Evolutionary conservation across 2,888 invertebrate species (phyloP), one percentile per base, ranked within the genome.

Genomic region (Drosophila setosimentum): DNA sequence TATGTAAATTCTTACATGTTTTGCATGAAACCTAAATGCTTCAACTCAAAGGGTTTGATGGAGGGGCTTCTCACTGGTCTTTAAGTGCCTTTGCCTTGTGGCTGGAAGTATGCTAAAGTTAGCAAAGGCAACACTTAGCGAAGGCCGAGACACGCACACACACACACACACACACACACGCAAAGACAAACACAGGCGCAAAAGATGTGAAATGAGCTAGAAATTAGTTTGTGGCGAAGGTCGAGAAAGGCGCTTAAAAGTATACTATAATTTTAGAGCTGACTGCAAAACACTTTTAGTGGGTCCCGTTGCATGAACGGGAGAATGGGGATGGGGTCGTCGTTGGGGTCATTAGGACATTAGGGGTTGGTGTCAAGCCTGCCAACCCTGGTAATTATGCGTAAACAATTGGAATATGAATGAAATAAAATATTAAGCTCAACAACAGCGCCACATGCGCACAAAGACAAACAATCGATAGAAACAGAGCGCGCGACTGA

Each of bases 151-250:
- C 21, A 33, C 66, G 58, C 48, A 62, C 48, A 13, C 33, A 16
- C 54, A 18, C 21, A 1, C n/a, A n/a, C 37, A 5, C 37, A 8
- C 35, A 35, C 35, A 11, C 6, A 13, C 33, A 16, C 33, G 5
- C 35, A 7, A 27, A 40, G 29, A 7, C 21, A 27, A 16, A 59
- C 10, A 51, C 27, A 53, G 10, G 29, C 50, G n/a, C 30, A 50
- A 33, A 32, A 18, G 49, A 60, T 64, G 79, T 80, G 86, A 87
- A 84, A 88, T 84, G 84, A 84, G 89, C 83, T 81, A 78, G 82
- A 84, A 84, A 84, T 84, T 89, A 88, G 89, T 89, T 81, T 84
- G 81, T 63, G 76, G 66, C 76, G 84, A 89, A 84, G 84, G 89
- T 86, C 82, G 72, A 21, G 51, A n/a, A 21, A 50, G 53, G 49